Evolutionary conservation across 2,888 invertebrate genomes (phyloP).

Genomic region (Drosophila niveifrons): DNA sequence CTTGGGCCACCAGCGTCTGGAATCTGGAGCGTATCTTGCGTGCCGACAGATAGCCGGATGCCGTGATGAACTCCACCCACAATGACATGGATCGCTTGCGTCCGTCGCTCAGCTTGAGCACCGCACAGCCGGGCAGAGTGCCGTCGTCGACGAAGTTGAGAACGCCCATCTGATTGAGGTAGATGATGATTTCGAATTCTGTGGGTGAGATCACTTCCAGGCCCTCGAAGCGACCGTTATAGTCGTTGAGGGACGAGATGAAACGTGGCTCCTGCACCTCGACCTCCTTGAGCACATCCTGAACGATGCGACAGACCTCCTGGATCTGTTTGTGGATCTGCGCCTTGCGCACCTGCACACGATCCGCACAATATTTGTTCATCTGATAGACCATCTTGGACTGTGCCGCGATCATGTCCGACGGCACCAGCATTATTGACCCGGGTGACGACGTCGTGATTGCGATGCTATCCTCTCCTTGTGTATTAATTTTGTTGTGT

Average conservation of each 20-base stretch:
- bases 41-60: slow-evolving; percentile 97
- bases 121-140: slow-evolving; percentile 96
- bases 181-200: slow-evolving; percentile 97
- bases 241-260: slow-evolving; percentile 95
- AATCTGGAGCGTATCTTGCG: slow-evolving; percentile 97
- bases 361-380: slow-evolving; percentile 97
- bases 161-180: slow-evolving; percentile 99
- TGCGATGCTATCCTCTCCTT: slow-evolving; percentile 1
- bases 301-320: slow-evolving; percentile 96
- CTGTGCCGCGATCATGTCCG: slow-evolving; percentile 97
- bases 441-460: slow-evolving; percentile 61
- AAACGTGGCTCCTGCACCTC: slow-evolving; percentile 98
- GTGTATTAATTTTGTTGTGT: slow-evolving; percentile 4
- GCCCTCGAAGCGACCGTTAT: slow-evolving; percentile 96
- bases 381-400: slow-evolving; percentile 98
- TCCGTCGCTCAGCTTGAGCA: slow-evolving; percentile 97
- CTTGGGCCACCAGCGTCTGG: slow-evolving; percentile 95
- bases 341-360: slow-evolving; percentile 94
- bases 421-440: slow-evolving; percentile 93
- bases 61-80: slow-evolving; percentile 99
- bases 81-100: slow-evolving; percentile 98
- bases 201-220: slow-evolving; percentile 96
- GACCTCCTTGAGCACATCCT: slow-evolving; percentile 97
- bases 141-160: slow-evolving; percentile 99
- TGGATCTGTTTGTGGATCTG: slow-evolving; percentile 95